Evolutionary conservation across 2,797 vertebrate genomes (phyloP), one percentile per base, ranked within the genome.

Genomic region (Rhinoraja longicauda): DNA sequence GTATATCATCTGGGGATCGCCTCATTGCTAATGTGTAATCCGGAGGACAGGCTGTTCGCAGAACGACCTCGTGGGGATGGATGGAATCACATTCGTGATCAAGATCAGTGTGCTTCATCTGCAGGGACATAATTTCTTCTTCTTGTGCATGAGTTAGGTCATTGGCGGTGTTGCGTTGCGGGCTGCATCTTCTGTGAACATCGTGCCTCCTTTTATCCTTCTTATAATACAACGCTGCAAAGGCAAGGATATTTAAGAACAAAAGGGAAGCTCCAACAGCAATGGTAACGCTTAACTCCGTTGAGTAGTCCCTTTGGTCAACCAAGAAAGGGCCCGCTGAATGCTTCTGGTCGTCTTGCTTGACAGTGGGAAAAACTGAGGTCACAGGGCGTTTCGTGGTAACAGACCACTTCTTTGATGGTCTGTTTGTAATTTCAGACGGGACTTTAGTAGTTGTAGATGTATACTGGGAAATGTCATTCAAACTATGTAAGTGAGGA

Each of bases 11-110:
- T 78, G 99, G 99, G 79, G 99, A 99, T 95, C 99, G 97, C 94
- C 99, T 97, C 98, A 99, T 99, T 95, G 99, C 98, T 96, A 99
- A 96, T 59, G 99, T 99, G 96, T 99, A 99, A 97, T 99, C 99
- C 93, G 98, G 99, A 84, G 99, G 98, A 82, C 98, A 99, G 97
- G 98, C 96, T 98, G 98, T 99, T 97, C 99, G 97, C 91, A 99
- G 97, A 96, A 99, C 97, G 96, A 99, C 97, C 95, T 99, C 98
- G 36, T 99, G 98, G 88, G 98, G 97, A 96, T 99, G 98, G 96
- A 99, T 96, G 94, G 98, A 97, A 96, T 99, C 98, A 97, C 97
- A 99, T 96, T 99, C 98, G 95, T 98, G 98, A 96, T 99, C 98
- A 97, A 99, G 97, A 96, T 99, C 98, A 72, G 98, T 98, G 97